A percentile compares a stretch with the other conserved stretches of the same genome.
Evolutionary conservation across 1,140 invertebrate genomes (phyloP).

Genomic region (Solenopsis fugax): DNA sequence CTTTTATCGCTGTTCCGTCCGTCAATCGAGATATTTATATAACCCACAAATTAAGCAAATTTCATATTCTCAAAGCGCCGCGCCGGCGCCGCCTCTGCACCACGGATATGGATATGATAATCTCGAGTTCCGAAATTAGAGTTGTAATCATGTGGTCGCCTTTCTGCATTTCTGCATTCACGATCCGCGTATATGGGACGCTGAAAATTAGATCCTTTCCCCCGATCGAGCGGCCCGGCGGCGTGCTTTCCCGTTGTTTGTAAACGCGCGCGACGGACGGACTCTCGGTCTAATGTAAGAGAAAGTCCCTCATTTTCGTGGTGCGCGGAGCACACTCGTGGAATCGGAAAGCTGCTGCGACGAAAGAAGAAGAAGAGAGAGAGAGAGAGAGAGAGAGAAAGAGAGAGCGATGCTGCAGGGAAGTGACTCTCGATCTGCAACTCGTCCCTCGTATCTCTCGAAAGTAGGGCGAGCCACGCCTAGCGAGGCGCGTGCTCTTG

Average conservation of each 20-base stretch:
- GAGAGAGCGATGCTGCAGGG: conserved; percentile 45
- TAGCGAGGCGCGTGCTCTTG: conserved; percentile 48
- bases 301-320: conserved; percentile 66
- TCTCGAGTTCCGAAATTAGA: conserved; percentile 35
- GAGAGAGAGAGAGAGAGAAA: too few relatives aligned
- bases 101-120: conserved; percentile 17
- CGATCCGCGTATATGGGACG: background rate
- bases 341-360: conserved; percentile 60
- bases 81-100: too few relatives aligned
- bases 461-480: conserved; percentile 75
- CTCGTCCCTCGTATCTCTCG: conserved; percentile 63
- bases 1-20: background rate
- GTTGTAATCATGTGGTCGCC: conserved; percentile 18
- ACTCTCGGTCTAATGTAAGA: conserved; percentile 51
- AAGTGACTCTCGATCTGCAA: conserved; percentile 69
- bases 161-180: background rate
- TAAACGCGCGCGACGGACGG: conserved; percentile 41
- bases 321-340: conserved; percentile 14
- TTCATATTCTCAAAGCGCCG: background rate
- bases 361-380: too few relatives aligned
- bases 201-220: conserved; percentile 64
- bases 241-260: conserved; percentile 49
- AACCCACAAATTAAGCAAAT: conserved; percentile 31
- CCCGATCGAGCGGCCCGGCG: background rate
- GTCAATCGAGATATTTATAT: conserved; percentile 3